A percentile compares a stretch with the other conserved stretches of the same genome.
Evolutionary conservation across 2,113 vertebrate genomes (phyloP).

Genomic region (Talpa occidentalis): DNA sequence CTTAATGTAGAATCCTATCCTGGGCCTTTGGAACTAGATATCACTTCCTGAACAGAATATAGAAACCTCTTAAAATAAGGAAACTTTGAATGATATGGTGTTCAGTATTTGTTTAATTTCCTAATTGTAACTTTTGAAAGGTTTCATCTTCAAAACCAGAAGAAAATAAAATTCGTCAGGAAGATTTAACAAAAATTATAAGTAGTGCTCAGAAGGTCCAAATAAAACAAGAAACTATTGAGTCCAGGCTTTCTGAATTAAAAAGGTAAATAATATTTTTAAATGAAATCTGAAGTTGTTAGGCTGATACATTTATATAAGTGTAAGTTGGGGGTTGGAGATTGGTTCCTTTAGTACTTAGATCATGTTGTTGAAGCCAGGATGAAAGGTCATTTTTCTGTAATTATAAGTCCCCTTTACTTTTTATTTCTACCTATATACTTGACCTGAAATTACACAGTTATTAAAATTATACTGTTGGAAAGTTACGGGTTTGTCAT

Average conservation of each 20-base stretch:
- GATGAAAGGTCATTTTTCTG: slow-evolving; percentile 32
- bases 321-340: background rate
- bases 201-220: slow-evolving; percentile 94
- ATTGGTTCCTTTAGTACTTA: slow-evolving; percentile 23
- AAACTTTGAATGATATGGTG: slow-evolving; percentile 2
- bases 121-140: slow-evolving; percentile 83
- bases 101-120: slow-evolving; percentile 43
- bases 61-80: background rate
- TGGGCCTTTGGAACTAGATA: background rate
- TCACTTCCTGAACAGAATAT: background rate
- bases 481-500: background rate
- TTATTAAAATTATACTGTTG: background rate
- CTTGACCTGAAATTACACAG: background rate
- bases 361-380: slow-evolving; percentile 14
- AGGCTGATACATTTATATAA: background rate
- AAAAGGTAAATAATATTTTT: slow-evolving; percentile 89
- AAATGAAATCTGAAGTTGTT: slow-evolving; percentile 6
- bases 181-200: slow-evolving; percentile 95
- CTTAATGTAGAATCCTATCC: background rate
- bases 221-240: slow-evolving; percentile 94
- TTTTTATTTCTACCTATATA: slow-evolving; percentile 15
- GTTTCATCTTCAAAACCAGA: slow-evolving; percentile 95
- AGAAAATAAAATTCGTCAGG: slow-evolving; percentile 94
- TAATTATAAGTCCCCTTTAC: background rate
- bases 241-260: slow-evolving; percentile 91